Conservation (phyloP, 2,797 vertebrate species). For the Melopsittacus undulatus region DNA sequence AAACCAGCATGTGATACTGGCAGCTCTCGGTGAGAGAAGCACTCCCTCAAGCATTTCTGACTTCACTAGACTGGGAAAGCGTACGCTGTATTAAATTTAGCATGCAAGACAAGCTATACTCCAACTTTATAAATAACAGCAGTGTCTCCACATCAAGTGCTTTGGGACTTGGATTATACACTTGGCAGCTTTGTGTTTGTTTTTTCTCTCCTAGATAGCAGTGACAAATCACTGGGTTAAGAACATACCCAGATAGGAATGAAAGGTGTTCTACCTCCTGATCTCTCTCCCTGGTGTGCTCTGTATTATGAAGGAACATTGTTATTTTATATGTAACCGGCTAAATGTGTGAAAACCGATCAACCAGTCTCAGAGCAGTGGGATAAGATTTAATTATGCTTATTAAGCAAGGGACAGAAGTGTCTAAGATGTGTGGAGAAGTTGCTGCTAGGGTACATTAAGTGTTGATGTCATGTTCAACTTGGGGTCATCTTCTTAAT, state of each 20-base stretch:
- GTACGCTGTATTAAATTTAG: slow-evolving; percentile 39
- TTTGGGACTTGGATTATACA: slow-evolving; percentile 40
- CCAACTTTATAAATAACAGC: slow-evolving; percentile 44
- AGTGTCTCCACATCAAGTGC: slow-evolving; percentile 40
- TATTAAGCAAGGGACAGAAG: background rate
- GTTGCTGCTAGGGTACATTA: background rate
- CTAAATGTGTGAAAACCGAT: background rate
- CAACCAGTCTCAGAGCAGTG: background rate
- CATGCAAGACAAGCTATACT: slow-evolving; percentile 45
- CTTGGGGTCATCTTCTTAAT: background rate
- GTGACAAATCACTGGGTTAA: slow-evolving; percentile 45
- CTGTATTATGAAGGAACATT: background rate
- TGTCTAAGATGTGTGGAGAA: background rate
- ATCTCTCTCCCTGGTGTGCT: background rate
- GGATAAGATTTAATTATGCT: background rate
- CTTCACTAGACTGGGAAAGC: slow-evolving; percentile 33
- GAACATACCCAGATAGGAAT: background rate
- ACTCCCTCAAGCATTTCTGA: slow-evolving; percentile 32
- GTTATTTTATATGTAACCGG: background rate
- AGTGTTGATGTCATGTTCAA: rapidly evolving
- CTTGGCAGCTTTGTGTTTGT: background rate
- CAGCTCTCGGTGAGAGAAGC: background rate
- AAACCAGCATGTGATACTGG: background rate
- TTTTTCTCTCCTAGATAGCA: slow-evolving; percentile 51
- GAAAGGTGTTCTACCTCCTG: background rate